Base-by-base conservation (phyloP, 2,888 invertebrate genomes). In the Caradrina clavipalpis region DNA sequence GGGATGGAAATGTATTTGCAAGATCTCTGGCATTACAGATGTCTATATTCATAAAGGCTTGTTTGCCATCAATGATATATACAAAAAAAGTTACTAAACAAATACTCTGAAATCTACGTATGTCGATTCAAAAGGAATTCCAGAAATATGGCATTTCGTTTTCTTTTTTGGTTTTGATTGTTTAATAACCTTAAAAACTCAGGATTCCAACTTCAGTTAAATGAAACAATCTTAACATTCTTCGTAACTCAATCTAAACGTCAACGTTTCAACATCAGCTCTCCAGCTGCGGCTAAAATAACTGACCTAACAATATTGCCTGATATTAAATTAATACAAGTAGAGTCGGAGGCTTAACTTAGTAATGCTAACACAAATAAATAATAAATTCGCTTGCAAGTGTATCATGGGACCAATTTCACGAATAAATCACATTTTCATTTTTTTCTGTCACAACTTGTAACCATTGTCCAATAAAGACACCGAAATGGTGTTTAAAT, bases 401-500 rank as follows among this genome's bases (percentile, higher is more conserved):
- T 31, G 39, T 31, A 53, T 4, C 6, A 55, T 19, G 8, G n/a
- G 5, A 13, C 13, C 10, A 49, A 39, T 50, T 45, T 45, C 21
- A 35, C n/a, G 51, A 21, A 54, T 61, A 57, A 26, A 6, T 47
- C 31, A 35, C 47, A 69, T 74, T 74, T 13, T 50, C 1, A 45
- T 56, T 56, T n/a, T n/a, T n/a, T n/a, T 56, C 19, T 47, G 49
- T 17, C 51, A 54, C 13, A n/a, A 1, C 3, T 61, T 13, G 31
- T 50, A 49, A 35, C 42, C 45, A 17, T 35, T 22, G 26, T 45
- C 57, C 47, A 17, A 17, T 49, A n/a, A n/a, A 19, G 8, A 59
- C 11, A n/a, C 6, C 15, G 67, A 76, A 66, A 83, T 86, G 85
- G 60, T 77, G 15, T 35, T 61, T 2, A 53, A 69, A 65, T 76